Evolutionary conservation across 2,888 invertebrate genomes (phyloP).

Genomic region (Amblyteles armatorius): DNA sequence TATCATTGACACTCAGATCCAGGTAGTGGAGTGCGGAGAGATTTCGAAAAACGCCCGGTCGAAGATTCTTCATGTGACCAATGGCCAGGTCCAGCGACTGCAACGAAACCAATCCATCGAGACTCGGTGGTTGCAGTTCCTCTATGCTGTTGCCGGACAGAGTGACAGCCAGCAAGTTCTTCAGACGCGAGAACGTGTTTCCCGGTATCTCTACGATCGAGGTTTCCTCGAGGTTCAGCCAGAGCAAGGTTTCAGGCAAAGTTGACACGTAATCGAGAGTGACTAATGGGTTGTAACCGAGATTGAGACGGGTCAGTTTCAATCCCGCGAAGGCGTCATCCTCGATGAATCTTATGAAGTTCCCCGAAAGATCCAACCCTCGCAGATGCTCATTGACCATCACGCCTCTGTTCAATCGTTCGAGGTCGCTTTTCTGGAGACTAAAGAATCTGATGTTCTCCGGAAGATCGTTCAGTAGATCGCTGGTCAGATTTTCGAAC

Average conservation of each 20-base stretch:
- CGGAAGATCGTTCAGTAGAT: conserved; percentile 75
- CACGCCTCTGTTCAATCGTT: background rate
- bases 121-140: too few species aligned
- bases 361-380: background rate
- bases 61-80: too few species aligned
- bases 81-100: too few species aligned
- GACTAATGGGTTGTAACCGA: background rate
- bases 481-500: conserved; percentile 73
- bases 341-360: background rate
- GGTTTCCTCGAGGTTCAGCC: background rate
- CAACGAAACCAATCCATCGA: too few species aligned
- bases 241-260: background rate
- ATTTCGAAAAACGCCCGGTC: too few species aligned
- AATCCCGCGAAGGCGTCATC: background rate
- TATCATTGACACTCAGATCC: background rate
- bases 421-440: conserved; percentile 33
- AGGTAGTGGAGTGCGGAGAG: too few species aligned
- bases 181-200: too few species aligned
- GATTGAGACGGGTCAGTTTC: background rate
- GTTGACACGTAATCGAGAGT: too few species aligned
- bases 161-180: too few species aligned
- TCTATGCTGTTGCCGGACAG: too few species aligned
- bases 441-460: conserved; percentile 68
- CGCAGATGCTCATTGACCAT: background rate
- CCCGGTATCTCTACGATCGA: too few species aligned